Percentiles rank a stretch among this genome's conserved stretches.
Conservation (phyloP, 1,140 invertebrate genomes). For the Steinernema feltiae region DNA sequence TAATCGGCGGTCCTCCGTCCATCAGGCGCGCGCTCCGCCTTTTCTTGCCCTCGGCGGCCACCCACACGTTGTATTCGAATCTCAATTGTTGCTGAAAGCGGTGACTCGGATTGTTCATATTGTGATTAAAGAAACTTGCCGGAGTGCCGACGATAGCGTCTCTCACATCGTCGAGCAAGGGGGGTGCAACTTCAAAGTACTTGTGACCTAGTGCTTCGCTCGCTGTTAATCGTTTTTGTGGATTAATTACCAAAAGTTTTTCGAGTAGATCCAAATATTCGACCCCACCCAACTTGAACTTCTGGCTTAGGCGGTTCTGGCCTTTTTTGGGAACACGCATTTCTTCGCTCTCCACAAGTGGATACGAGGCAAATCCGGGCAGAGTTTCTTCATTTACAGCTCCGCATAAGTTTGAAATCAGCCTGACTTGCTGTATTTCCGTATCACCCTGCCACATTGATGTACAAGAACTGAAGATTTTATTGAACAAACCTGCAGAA, state of each 20-base stretch:
- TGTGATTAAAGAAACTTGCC: neutral
- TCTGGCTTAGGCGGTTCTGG: slow-evolving; percentile 87
- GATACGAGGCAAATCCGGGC: slow-evolving; percentile 76
- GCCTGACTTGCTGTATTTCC: slow-evolving; percentile 82
- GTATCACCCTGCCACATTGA: slow-evolving; percentile 63
- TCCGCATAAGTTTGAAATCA: slow-evolving; percentile 86
- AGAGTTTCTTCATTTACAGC: slow-evolving; percentile 90
- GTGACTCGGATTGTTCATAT: neutral
- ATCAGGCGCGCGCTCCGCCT: too few relatives aligned
- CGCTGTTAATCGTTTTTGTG: slow-evolving; percentile 74
- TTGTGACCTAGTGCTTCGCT: slow-evolving; percentile 86
- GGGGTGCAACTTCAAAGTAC: slow-evolving; percentile 86
- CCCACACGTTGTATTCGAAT: neutral
- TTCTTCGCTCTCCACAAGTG: slow-evolving; percentile 72
- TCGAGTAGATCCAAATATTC: slow-evolving; percentile 69
- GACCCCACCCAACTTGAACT: slow-evolving; percentile 78
- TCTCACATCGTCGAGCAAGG: slow-evolving; percentile 62
- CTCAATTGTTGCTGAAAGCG: neutral
- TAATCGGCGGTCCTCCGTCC: too few relatives aligned
- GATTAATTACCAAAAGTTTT: slow-evolving; percentile 93
- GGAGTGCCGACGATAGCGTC: neutral
- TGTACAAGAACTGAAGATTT: neutral
- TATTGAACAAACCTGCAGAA: slow-evolving; percentile 67
- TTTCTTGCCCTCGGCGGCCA: too few relatives aligned
- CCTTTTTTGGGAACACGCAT: slow-evolving; percentile 86